These are phyloP conservation scores for Microctenopoma steveboyesi DNA, from an alignment of 2,797 vertebrate species.

Conservation along the genomic window DNA sequence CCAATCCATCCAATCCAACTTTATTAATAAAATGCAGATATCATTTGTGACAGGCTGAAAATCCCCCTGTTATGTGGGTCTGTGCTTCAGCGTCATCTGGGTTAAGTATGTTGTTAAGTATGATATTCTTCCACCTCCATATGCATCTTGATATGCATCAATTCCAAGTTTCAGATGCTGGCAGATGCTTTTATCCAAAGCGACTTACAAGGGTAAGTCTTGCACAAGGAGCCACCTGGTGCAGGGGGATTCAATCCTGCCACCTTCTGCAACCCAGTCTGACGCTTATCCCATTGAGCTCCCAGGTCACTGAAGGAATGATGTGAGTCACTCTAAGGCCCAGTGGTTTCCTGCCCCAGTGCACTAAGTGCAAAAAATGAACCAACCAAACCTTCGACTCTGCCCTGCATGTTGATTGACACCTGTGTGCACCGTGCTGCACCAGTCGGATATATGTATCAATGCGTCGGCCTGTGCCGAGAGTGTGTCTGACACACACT, in stretches of 20 bases:
- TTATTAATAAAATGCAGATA: too few relatives aligned
- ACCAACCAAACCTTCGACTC: constrained; percentile 70
- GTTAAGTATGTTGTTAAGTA: background rate
- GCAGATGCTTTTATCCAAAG: too few relatives aligned
- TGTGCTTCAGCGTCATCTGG: background rate
- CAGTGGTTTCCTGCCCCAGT: constrained; percentile 12
- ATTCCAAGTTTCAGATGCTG: constrained; percentile 11
- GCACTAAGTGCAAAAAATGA: constrained; percentile 30
- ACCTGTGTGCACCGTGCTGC: constrained; percentile 69
- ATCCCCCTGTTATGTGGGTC: background rate
- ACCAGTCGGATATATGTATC: constrained; percentile 65
- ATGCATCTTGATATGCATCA: background rate
- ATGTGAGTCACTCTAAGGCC: background rate
- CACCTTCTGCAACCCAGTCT: too few relatives aligned
- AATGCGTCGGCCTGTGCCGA: constrained; percentile 66
- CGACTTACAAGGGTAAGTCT: too few relatives aligned
- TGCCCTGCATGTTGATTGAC: constrained; percentile 76
- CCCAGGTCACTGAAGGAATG: background rate
- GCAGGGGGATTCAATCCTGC: too few relatives aligned
- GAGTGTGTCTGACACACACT: constrained; percentile 55
- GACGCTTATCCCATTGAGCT: too few relatives aligned
- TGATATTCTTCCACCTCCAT: background rate
- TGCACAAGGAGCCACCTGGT: too few relatives aligned
- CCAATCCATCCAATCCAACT: too few relatives aligned
- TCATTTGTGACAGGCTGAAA: background rate